Conservation (phyloP, 1,140 invertebrate genomes). For the Ceratina australensis region DNA sequence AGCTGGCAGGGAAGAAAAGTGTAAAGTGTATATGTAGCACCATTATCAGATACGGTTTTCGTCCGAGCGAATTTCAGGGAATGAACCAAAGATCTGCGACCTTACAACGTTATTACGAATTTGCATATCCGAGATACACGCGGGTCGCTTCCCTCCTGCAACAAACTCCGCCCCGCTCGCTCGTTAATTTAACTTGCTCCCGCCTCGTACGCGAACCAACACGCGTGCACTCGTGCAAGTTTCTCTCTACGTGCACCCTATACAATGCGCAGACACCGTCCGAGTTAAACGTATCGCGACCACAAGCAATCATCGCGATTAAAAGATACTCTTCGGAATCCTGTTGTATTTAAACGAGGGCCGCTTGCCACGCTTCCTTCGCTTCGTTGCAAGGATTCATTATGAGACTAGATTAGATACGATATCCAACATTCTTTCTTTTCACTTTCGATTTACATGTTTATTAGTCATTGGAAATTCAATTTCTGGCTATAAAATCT, state of each 20-base stretch:
- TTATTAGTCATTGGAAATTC: too few species aligned
- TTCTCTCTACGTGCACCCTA: too few species aligned
- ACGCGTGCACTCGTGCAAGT: not conserved
- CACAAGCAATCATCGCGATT: conserved; percentile 21
- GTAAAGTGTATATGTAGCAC: conserved; percentile 8
- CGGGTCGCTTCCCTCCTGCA: conserved; percentile 29
- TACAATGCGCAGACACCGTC: too few species aligned
- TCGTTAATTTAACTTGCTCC: conserved; percentile 45
- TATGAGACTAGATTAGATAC: too few species aligned
- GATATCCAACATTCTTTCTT: too few species aligned
- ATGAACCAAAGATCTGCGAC: conserved; percentile 11
- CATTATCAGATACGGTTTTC: conserved; percentile 35
- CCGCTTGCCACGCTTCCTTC: not conserved
- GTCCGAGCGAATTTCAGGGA: conserved; percentile 39
- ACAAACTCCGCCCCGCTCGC: not conserved
- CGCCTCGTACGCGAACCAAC: not conserved
- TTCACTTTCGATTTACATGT: too few species aligned
- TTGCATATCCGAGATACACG: conserved; percentile 45
- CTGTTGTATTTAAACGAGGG: not conserved
- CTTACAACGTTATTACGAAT: conserved; percentile 38
- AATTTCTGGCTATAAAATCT: too few species aligned
- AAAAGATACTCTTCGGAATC: conserved; percentile 18
- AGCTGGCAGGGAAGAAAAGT: not conserved
- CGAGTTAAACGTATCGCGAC: conserved; percentile 6
- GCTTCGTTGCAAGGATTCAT: too few species aligned